phyloP scores from a whole-genome alignment of 2,797 vertebrate genomes.

The Crenuchus spilurus region DNA sequence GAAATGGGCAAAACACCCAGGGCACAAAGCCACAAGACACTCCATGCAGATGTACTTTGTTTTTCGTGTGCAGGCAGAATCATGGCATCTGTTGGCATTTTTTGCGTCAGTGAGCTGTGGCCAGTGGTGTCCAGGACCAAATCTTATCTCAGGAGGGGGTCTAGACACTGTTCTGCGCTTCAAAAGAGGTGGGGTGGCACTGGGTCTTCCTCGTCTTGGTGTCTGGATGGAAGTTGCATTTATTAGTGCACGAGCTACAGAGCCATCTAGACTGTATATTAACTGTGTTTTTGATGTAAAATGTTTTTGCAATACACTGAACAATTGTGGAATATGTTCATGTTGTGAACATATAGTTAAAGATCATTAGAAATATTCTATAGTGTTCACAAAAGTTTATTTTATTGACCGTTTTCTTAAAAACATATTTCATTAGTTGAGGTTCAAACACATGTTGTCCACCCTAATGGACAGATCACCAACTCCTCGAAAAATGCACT shows the following conservation, averaged over 20 bases:
- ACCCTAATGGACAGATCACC: too few species aligned
- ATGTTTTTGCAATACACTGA: too few species aligned
- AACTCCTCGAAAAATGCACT: too few species aligned
- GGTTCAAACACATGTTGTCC: too few species aligned
- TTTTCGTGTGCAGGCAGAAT: conserved; percentile 45
- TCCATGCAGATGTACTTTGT: conserved; percentile 53
- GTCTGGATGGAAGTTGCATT: conserved; percentile 46
- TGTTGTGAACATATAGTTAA: too few species aligned
- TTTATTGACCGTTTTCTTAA: too few species aligned
- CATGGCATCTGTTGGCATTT: conserved; percentile 50
- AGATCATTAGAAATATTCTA: too few species aligned
- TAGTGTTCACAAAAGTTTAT: too few species aligned
- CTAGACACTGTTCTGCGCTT: conserved; percentile 49
- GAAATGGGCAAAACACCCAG: conserved; percentile 43
- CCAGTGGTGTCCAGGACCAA: conserved; percentile 43
- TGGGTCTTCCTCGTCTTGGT: conserved; percentile 46
- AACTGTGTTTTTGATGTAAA: too few species aligned
- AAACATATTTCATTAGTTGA: too few species aligned
- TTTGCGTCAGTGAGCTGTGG: conserved; percentile 38
- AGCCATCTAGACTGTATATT: too few species aligned
- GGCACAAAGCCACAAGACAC: conserved; percentile 41
- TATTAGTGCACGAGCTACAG: conserved; percentile 33
- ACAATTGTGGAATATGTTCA: too few species aligned
- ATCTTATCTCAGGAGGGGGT: conserved; percentile 44
- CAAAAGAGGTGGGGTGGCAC: conserved; percentile 32